These are phyloP conservation scores for Ictalurus furcatus DNA, from an alignment of 2,113 vertebrate genomes.

Conservation along the genomic window DNA sequence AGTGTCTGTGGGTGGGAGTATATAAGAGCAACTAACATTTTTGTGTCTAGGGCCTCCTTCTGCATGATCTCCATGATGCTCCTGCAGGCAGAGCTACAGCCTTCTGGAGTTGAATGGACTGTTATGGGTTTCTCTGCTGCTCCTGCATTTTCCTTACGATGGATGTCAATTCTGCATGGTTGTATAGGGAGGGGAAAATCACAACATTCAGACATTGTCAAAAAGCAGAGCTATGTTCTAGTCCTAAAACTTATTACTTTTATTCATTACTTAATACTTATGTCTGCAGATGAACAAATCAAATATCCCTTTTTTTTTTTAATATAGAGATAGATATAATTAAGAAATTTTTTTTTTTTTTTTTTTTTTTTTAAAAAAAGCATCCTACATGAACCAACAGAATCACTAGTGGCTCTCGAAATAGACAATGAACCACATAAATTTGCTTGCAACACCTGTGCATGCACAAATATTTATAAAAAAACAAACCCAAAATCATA, in stretches of 20 bases:
- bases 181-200: not conserved
- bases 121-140: slow-evolving; percentile 98
- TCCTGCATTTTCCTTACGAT: slow-evolving; percentile 96
- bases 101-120: slow-evolving; percentile 94
- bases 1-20: not conserved
- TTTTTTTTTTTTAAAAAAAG: no score
- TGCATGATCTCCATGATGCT: slow-evolving; percentile 99
- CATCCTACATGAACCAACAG: not conserved
- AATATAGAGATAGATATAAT: no score
- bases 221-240: not conserved
- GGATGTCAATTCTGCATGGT: slow-evolving; percentile 89
- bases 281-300: not conserved
- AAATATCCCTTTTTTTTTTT: not conserved
- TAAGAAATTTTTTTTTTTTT: no score
- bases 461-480: not conserved
- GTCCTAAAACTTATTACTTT: not conserved
- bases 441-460: not conserved
- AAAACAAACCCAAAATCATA: not conserved
- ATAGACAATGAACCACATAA: not conserved
- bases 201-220: not conserved
- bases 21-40: slow-evolving; percentile 83
- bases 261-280: not conserved
- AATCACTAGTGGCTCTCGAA: not conserved
- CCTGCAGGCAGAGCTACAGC: slow-evolving; percentile 90
- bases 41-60: slow-evolving; percentile 96